phyloP scores from a whole-genome alignment of 2,113 vertebrate genomes.

The Sylvicapra grimmia region DNA sequence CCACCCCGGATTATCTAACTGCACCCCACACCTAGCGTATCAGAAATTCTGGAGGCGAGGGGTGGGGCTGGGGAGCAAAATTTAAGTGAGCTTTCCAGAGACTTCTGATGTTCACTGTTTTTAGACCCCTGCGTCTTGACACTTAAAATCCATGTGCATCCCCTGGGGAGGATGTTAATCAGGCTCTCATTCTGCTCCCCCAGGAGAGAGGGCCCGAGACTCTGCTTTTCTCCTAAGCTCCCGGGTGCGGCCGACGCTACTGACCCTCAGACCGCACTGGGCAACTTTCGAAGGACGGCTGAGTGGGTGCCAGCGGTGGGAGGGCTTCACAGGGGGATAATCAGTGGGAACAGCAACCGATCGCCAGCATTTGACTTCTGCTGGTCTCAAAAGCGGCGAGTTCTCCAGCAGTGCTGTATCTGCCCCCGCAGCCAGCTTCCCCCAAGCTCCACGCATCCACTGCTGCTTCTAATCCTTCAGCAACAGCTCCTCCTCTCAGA shows the following conservation, averaged over 20 bases:
- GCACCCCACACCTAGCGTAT: not conserved
- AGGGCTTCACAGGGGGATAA: not conserved
- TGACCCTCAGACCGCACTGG: not conserved
- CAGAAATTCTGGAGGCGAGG: not conserved
- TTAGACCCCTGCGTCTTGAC: not conserved
- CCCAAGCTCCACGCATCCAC: not conserved
- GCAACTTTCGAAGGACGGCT: not conserved
- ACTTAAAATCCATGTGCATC: not conserved
- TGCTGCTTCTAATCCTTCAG: not conserved
- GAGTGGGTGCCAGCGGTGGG: fast-evolving
- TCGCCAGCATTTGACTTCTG: not conserved
- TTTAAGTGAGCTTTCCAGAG: not conserved
- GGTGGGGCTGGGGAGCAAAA: not conserved
- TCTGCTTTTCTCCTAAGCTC: not conserved
- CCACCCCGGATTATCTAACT: not conserved
- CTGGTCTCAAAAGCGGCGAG: not conserved
- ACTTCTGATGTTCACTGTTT: not conserved
- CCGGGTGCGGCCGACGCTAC: not conserved
- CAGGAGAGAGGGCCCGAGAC: not conserved
- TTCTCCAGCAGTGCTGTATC: fast-evolving
- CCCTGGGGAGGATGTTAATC: not conserved
- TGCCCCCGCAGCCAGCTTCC: not conserved
- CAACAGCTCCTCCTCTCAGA: not conserved
- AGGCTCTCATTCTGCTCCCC: too few relatives aligned
- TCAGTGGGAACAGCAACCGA: not conserved